A percentile compares a stretch with the other conserved stretches of the same genome.
Evolutionary conservation across 1,140 invertebrate species (phyloP).

Genomic region (Trachymyrmex septentrionalis): DNA sequence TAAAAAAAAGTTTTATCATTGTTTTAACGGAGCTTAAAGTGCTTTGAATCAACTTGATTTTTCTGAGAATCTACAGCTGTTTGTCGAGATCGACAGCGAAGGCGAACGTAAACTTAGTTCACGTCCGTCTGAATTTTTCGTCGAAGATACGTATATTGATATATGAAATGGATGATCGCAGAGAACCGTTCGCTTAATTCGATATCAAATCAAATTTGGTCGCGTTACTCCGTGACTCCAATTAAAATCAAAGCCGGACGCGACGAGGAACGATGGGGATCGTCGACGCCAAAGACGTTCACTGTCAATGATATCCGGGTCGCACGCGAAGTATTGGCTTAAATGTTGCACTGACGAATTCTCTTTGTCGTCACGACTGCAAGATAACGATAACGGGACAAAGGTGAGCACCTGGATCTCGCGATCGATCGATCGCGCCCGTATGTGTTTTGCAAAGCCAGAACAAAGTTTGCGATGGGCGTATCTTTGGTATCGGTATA

Average conservation of each 20-base stretch:
- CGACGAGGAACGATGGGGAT: background rate
- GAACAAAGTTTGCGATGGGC: constrained; percentile 11
- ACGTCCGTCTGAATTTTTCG: background rate
- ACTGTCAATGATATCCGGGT: constrained; percentile 9
- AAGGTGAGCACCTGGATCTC: constrained; percentile 27
- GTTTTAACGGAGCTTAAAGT: background rate
- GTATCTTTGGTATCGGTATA: background rate
- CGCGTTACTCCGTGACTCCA: background rate
- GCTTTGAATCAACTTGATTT: background rate
- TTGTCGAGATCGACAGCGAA: background rate
- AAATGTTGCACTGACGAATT: background rate
- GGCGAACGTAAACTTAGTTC: background rate
- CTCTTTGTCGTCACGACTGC: constrained; percentile 11
- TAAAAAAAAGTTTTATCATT: background rate
- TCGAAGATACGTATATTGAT: background rate
- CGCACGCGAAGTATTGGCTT: constrained; percentile 12
- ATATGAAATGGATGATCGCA: background rate
- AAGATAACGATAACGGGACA: constrained; percentile 55
- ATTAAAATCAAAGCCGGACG: constrained; percentile 5
- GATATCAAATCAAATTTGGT: background rate
- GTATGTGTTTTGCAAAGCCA: background rate
- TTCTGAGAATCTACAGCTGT: background rate
- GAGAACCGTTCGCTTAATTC: background rate
- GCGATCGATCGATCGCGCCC: constrained; percentile 39
- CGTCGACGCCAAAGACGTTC: background rate